Base-by-base conservation (phyloP, 2,113 vertebrate genomes). In the Rhinichthys klamathensis region DNA sequence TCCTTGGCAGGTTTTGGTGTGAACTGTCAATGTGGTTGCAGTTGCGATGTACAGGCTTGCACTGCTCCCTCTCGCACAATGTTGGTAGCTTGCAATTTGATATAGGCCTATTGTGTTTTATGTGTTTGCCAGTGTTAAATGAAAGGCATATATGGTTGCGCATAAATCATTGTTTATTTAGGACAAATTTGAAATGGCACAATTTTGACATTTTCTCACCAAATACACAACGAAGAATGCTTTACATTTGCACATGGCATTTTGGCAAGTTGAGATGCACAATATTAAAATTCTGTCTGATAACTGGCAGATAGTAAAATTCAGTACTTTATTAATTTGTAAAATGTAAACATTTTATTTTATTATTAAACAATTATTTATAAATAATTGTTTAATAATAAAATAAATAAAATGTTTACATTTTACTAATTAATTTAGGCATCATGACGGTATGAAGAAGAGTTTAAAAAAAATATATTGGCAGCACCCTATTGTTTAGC, bases 1-100 rank as follows among this genome's bases (percentile, higher is more conserved):
- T 81, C 8, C 41, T 18, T 81, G 79, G 60, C 79, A 81, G 79
- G 79, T 67, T 67, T 81, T 67, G 60, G 38, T 18, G n/a, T 67
- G 60, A 67, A 9, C 58, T 58, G 63, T 67, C 23, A 58, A 6
- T 32, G 63, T 41, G 25, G 74, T 79, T 65, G n/a, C 30, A 75
- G 15, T 74, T 74, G 74, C 21, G 51, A 32, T 84, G 25, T 56
- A 46, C 38, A 67, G 58, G 25, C 44, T 54, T 69, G 46, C 44
- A 9, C 60, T 65, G 16, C 25, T 63, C 75, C 21, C 35, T 27
- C 58, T 80, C n/a, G 12, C 72, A 25, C n/a, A 46, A 25, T 74
- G 23, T 73, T 73, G 32, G 3, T 63, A 11, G 30, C 15, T 18
- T 80, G 58, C 38, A 30, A 46, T 63, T 21, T 63, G 58, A 46